Percentiles rank a stretch among this genome's conserved stretches.
Conservation (phyloP, 2,888 invertebrate species). For the Epistrophe grossulariae region DNA sequence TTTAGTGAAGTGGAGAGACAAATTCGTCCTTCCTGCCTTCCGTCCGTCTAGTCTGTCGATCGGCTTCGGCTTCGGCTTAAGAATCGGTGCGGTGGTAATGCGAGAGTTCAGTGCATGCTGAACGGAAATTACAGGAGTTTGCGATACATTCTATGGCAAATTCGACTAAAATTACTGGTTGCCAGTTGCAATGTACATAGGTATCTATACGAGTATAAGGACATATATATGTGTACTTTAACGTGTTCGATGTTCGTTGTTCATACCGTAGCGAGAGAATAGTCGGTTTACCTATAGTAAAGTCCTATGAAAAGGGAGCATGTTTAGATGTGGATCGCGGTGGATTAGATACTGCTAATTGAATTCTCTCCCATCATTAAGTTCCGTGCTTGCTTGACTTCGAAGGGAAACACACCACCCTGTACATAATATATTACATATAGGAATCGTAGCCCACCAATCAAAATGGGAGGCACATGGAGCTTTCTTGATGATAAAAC, state of each 20-base stretch:
- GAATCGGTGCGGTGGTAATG: not conserved
- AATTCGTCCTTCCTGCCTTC: conserved; percentile 33
- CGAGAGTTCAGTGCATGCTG: conserved; percentile 49
- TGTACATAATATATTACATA: not conserved
- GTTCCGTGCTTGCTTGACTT: conserved; percentile 38
- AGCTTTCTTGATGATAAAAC: conserved; percentile 39
- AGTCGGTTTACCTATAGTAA: not conserved
- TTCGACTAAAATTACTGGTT: conserved; percentile 61
- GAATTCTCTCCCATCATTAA: conserved; percentile 58
- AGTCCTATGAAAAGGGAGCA: conserved; percentile 11
- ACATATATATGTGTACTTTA: not conserved
- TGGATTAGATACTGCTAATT: conserved; percentile 69
- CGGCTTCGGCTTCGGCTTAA: not conserved
- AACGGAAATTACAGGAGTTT: conserved; percentile 65
- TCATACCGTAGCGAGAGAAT: not conserved
- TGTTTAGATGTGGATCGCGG: conserved; percentile 53
- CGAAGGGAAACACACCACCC: conserved; percentile 21
- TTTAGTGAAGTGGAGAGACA: conserved; percentile 65
- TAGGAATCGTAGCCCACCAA: not conserved
- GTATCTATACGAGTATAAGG: not conserved
- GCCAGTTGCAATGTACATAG: not conserved
- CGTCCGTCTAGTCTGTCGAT: not conserved
- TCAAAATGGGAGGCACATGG: not conserved
- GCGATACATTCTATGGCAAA: conserved; percentile 52
- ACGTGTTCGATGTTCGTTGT: conserved; percentile 18